A percentile compares a stretch with the other conserved stretches of the same genome.
These are phyloP conservation scores for Parthenolecanium corni DNA, from an alignment of 2,888 invertebrate species.

Conservation along the genomic window DNA sequence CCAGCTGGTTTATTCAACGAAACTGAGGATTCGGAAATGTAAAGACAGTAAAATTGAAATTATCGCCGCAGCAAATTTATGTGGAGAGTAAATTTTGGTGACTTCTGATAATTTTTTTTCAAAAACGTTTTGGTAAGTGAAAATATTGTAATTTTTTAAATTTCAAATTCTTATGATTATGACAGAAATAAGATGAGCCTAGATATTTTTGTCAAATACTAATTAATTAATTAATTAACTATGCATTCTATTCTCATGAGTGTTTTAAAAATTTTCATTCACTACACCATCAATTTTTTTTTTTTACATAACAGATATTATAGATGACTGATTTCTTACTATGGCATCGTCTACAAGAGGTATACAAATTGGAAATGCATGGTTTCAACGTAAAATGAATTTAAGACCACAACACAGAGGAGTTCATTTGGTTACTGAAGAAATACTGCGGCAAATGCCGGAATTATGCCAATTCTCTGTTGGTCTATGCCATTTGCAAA, in stretches of 20 bases:
- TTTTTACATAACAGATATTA: not conserved
- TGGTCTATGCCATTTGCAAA: slow-evolving; percentile 92
- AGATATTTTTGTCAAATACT: too few species aligned
- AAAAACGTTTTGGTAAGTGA: too few species aligned
- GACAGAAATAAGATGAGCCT: too few species aligned
- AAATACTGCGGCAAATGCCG: slow-evolving; percentile 86
- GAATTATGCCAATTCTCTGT: slow-evolving; percentile 89
- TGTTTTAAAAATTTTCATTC: not conserved
- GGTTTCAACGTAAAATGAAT: slow-evolving; percentile 96
- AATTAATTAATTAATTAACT: not conserved
- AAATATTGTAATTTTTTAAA: too few species aligned
- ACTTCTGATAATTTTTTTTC: too few species aligned
- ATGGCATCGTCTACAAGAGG: slow-evolving; percentile 76
- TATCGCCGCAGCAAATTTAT: too few species aligned
- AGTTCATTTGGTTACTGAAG: slow-evolving; percentile 93
- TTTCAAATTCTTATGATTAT: too few species aligned
- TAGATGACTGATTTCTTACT: slow-evolving; percentile 28
- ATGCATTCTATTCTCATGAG: not conserved
- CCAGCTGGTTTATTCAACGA: too few species aligned
- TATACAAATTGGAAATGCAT: slow-evolving; percentile 90
- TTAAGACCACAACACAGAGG: slow-evolving; percentile 91
- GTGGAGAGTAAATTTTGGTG: too few species aligned
- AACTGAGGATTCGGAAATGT: too few species aligned
- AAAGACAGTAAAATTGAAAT: too few species aligned
- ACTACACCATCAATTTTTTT: not conserved